Evolutionary conservation across 2,888 invertebrate species (phyloP), one percentile per base, ranked within the genome.

Genomic region (Diplolepis rosae): DNA sequence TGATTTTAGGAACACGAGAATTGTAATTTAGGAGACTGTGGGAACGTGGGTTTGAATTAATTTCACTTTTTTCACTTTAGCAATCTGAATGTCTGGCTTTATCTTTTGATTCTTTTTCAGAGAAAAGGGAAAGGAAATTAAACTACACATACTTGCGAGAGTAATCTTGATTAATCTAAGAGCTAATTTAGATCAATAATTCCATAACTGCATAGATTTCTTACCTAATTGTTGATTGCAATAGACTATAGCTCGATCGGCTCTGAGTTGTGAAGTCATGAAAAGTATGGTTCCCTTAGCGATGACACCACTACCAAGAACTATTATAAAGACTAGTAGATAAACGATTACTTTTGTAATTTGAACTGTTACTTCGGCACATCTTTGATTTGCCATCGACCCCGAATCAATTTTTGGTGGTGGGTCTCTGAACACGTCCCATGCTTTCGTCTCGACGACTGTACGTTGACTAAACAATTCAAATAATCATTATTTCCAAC

Each of bases 341-440:
- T 97, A 98, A 30, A 96, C 95, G 82, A 95, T 86, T 76, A 96
- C 92, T 91, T 96, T 96, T 81, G 95, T 92, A 83, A 95, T 90
- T 89, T 95, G 95, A 66, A 96, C 94, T 35, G 95, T 95, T 85
- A 95, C 91, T 82, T 96, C 95, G 87, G 96, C 91, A 89, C 96
- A 96, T 89, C 93, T 93, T 89, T 96, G 95, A 87, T 94, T 95
- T 81, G 95, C 95, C 93, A 95, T 95, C 66, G 96, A 96, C 77
- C 96, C 95, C 80, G 95, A 95, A 90, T 96, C 95, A 90, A 94
- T 93, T 89, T 96, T 95, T 82, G 94, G 94, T 9, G 98, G 97
- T 80, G 97, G 94, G 89, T 96, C 95, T 86, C 97, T 92, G 91
- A 98, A 98, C 72, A 98, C 97, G 92, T 98, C 98, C 98, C 98